Conservation (phyloP, 2,113 vertebrate genomes). For the Cisticola juncidis region DNA sequence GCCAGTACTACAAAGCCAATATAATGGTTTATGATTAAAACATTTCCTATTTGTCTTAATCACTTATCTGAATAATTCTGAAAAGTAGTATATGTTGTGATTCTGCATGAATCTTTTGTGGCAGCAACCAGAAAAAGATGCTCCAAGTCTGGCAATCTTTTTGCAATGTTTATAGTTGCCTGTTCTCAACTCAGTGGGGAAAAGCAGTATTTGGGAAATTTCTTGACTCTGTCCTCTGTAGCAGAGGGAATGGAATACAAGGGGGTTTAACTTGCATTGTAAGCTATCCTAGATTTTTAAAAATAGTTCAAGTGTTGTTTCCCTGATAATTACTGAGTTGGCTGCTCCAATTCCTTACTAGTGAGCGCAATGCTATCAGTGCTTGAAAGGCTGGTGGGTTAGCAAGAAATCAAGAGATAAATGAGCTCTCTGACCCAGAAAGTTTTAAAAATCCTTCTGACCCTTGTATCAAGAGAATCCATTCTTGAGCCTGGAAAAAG, state of each 20-base stretch:
- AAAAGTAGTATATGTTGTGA: neutral
- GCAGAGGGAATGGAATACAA: neutral
- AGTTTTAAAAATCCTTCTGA: neutral
- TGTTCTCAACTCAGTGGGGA: neutral
- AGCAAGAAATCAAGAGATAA: neutral
- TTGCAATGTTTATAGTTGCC: neutral
- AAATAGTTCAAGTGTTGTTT: neutral
- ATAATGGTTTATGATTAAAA: neutral
- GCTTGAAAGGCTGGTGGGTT: neutral
- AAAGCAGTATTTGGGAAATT: neutral
- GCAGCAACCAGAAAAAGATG: neutral
- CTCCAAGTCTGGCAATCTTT: neutral
- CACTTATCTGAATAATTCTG: neutral
- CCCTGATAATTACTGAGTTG: neutral
- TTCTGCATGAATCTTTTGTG: neutral
- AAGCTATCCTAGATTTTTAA: neutral
- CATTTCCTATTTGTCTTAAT: neutral
- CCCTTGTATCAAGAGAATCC: neutral
- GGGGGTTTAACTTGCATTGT: neutral
- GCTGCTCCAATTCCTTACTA: neutral
- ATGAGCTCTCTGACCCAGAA: neutral
- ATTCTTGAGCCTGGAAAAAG: neutral
- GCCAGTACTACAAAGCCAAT: neutral
- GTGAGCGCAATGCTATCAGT: neutral
- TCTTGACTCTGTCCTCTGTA: neutral